Base-by-base conservation (phyloP, 2,113 vertebrate species). In the Labrus mixtus region DNA sequence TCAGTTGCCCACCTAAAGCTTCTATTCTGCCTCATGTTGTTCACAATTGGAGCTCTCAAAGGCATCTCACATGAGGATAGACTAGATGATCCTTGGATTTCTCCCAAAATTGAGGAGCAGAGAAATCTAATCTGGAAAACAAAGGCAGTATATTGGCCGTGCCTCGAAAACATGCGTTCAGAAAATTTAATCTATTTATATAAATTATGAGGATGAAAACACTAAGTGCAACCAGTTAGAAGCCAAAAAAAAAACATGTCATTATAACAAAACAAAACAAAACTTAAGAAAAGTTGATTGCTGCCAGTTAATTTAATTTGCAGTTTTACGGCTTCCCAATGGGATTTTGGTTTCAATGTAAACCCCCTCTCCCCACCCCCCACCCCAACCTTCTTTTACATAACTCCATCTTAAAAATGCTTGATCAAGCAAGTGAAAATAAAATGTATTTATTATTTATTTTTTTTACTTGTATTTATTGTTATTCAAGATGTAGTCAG, bases 101-200 rank as follows among this genome's bases (percentile, higher is more conserved):
- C 46, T 79, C 57, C 67, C 33, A 76, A 61, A 41, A 67, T 20
- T 1, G 39, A n/a, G 2, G 59, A 22, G 45, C 51, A 55, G 55
- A 68, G 33, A 70, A 73, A 79, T 73, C 41, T 66, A 73, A 73
- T 56, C 50, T 53, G 50, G 60, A 63, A 71, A 81, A 81, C 66
- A 76, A 71, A n/a, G 36, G 64, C 10, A 23, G 11, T 46, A 54
- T 56, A 67, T 12, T 17, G n/a, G 48, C 33, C 63, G 19, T 1
- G 19, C 7, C 56, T 43, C 16, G 56, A 6, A 48, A 16, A 17
- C 17, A 48, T 60, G 60, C 20, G 55, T 41, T 66, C 56, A 51
- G 29, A 62, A 59, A 29, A 72, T 19, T 41, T 48, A 16, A 55
- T 33, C 19, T 20, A 16, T 23, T 41, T 56, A 55, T 60, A 33